Evolutionary conservation across 1,140 invertebrate genomes (phyloP).

Genomic region (Paralvinella palmiformis): DNA sequence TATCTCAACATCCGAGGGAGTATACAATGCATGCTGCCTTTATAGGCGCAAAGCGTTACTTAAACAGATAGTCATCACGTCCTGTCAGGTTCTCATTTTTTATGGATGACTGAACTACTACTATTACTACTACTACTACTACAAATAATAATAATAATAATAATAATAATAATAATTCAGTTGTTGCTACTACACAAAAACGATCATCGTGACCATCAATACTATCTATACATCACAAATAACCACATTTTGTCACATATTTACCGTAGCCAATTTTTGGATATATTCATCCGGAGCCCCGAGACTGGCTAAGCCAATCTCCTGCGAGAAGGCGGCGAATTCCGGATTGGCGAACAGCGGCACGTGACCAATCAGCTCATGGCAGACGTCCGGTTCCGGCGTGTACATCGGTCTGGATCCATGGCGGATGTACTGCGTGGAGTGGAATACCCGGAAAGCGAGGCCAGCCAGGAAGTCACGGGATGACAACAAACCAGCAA

Average conservation of each 20-base stretch:
- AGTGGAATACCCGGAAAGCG: slow-evolving; percentile 97
- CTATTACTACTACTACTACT: neutral
- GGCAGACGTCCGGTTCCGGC: slow-evolving; percentile 76
- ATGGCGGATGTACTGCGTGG: slow-evolving; percentile 98
- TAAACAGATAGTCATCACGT: too few relatives aligned
- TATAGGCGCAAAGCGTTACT: too few relatives aligned
- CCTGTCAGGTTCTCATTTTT: too few relatives aligned
- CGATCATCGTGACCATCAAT: too few relatives aligned
- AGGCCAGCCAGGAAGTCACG: slow-evolving; percentile 97
- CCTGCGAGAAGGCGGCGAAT: slow-evolving; percentile 59
- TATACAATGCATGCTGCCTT: too few relatives aligned
- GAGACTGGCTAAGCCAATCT: slow-evolving; percentile 66
- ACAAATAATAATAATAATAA: too few relatives aligned
- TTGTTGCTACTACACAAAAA: too few relatives aligned
- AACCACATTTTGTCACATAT: neutral
- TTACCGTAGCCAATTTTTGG: slow-evolving; percentile 95
- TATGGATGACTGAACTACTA: neutral
- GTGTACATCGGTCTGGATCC: slow-evolving; percentile 91
- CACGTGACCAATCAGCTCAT: slow-evolving; percentile 58
- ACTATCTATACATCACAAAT: neutral
- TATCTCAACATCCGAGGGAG: too few relatives aligned
- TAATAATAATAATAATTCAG: too few relatives aligned
- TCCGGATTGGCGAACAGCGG: slow-evolving; percentile 55
- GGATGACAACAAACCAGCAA: slow-evolving; percentile 93
- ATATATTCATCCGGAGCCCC: slow-evolving; percentile 96